Conservation (phyloP, 2,888 invertebrate genomes). For the Andrena praecox region DNA sequence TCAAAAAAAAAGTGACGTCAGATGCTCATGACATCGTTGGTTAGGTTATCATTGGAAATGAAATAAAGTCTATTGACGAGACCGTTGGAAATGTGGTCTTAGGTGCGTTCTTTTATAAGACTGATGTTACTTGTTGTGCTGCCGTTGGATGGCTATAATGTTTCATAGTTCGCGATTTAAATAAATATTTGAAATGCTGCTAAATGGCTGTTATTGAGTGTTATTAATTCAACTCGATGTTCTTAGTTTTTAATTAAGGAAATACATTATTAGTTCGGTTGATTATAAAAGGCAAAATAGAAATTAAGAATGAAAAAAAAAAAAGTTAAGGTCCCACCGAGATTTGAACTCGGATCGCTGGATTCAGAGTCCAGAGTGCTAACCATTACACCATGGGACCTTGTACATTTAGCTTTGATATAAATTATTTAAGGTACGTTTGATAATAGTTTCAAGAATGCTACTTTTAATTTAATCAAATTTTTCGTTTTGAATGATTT, state of each 20-base stretch:
- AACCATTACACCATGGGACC: slow-evolving; percentile 92
- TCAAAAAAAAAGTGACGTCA: slow-evolving; percentile 32
- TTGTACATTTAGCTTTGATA: neutral
- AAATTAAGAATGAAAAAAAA: slow-evolving; percentile 4
- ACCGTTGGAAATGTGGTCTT: slow-evolving; percentile 14
- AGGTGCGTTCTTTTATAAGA: neutral
- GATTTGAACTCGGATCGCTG: slow-evolving; percentile 93
- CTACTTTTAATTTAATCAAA: neutral
- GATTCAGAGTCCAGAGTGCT: slow-evolving; percentile 93
- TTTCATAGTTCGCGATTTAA: no score
- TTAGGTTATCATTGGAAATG: slow-evolving; percentile 1
- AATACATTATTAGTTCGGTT: neutral
- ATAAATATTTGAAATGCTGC: no score
- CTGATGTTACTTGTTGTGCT: no score
- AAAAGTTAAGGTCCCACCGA: slow-evolving; percentile 89
- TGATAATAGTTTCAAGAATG: neutral
- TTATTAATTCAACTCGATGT: no score
- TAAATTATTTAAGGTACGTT: rapidly evolving
- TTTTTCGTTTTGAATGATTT: neutral
- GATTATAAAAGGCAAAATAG: neutral
- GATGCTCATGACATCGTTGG: slow-evolving; percentile 6
- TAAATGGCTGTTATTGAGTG: no score
- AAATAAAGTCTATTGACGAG: neutral
- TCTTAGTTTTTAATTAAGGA: neutral
- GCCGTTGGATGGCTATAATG: no score